Evolutionary conservation across 2,888 invertebrate species (phyloP).

Genomic region (Masnerella sp.): DNA sequence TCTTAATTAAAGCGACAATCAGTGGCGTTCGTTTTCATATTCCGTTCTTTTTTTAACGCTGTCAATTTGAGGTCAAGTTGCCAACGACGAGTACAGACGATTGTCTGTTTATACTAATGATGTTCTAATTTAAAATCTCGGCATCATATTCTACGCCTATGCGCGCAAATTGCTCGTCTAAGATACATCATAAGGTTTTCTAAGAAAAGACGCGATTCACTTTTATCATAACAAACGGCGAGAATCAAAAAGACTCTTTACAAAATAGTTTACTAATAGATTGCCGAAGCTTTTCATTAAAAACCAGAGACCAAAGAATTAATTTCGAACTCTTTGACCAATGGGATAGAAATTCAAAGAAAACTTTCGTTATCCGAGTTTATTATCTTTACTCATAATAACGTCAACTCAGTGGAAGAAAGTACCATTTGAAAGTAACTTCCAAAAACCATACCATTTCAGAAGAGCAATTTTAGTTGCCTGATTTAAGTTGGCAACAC

Average conservation of each 20-base stretch:
- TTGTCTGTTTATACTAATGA: conserved; percentile 44
- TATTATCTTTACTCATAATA: no score
- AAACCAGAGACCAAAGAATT: no score
- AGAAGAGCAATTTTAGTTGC: no score
- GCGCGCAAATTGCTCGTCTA: conserved; percentile 10
- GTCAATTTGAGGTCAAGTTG: conserved; percentile 34
- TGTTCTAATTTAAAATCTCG: conserved; percentile 39
- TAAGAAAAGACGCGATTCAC: conserved; percentile 18
- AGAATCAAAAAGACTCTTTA: background rate
- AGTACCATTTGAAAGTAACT: no score
- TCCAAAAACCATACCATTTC: no score
- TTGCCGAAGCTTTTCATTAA: no score
- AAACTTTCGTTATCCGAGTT: no score
- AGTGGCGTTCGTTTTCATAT: conserved; percentile 16
- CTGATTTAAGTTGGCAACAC: no score
- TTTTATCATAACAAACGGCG: conserved; percentile 16
- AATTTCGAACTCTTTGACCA: no score
- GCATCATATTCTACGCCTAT: conserved; percentile 9
- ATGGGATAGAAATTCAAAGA: no score
- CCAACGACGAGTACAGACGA: conserved; percentile 21
- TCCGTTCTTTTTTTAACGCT: conserved; percentile 29
- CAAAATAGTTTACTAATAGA: no score
- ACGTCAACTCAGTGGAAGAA: no score
- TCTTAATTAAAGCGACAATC: conserved; percentile 19
- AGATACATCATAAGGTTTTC: conserved; percentile 24